phyloP scores from a whole-genome alignment of 2,113 vertebrate genomes.

The Protomyctophum bolini region DNA sequence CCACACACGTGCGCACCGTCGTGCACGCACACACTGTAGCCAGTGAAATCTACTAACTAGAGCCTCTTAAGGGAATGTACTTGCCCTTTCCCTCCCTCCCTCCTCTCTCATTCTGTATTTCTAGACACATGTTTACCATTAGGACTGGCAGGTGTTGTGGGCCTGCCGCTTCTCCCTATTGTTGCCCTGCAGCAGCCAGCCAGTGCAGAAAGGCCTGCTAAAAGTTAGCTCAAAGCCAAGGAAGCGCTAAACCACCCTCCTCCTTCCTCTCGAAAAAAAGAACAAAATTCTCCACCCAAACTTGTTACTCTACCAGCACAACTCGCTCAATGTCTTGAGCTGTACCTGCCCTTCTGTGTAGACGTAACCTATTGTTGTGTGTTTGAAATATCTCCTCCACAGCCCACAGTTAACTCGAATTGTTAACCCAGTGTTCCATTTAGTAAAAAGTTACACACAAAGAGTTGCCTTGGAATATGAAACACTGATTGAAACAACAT shows the following conservation, averaged over 20 bases:
- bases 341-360: slow-evolving; percentile 1
- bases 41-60: slow-evolving; percentile 16
- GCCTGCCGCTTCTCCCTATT: slow-evolving; percentile 65
- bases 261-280: no score
- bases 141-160: slow-evolving; percentile 77
- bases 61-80: slow-evolving; percentile 43
- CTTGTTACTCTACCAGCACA: slow-evolving; percentile 7
- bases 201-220: slow-evolving; percentile 49
- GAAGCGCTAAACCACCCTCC: slow-evolving; percentile 9
- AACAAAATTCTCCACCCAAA: slow-evolving; percentile 13
- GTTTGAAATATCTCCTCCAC: background rate
- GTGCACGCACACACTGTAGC: slow-evolving; percentile 14
- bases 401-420: slow-evolving; percentile 1
- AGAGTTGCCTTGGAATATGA: background rate
- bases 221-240: slow-evolving; percentile 42
- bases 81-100: slow-evolving; percentile 33
- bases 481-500: slow-evolving; percentile 18
- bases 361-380: background rate
- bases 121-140: slow-evolving; percentile 77
- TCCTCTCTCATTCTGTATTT: slow-evolving; percentile 38
- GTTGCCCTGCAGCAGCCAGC: slow-evolving; percentile 59
- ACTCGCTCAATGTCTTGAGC: background rate
- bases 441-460: background rate
- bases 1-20: background rate
- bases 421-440: background rate